Percentiles rank a stretch among this genome's conserved stretches.
These are phyloP conservation scores for Accipiter virgatus DNA, from an alignment of 2,113 vertebrate genomes.

Conservation along the genomic window DNA sequence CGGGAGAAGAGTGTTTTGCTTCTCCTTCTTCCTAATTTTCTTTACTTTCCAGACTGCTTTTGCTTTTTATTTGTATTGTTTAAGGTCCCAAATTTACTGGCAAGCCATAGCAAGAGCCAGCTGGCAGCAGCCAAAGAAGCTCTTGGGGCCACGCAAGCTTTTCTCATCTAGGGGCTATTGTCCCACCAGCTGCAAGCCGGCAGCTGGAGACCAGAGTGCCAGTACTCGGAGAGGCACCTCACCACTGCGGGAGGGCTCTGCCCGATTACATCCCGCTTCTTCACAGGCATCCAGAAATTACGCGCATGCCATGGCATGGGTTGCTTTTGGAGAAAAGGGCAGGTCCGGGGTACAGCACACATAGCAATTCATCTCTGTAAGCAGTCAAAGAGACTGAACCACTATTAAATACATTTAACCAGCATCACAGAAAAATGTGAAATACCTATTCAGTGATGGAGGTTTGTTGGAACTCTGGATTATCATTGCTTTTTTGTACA, in stretches of 20 bases:
- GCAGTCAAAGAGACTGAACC: neutral
- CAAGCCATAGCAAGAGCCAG: neutral
- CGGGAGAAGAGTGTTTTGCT: neutral
- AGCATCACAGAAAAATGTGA: neutral
- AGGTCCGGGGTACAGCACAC: neutral
- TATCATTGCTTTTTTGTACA: neutral
- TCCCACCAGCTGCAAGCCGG: neutral
- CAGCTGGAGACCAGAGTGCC: neutral
- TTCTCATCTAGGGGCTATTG: neutral
- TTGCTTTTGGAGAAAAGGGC: neutral
- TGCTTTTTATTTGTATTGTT: neutral
- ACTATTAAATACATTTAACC: neutral
- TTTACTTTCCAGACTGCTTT: conserved; percentile 1
- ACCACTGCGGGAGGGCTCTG: fast-evolving
- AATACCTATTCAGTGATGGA: neutral
- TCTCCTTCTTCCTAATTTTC: neutral
- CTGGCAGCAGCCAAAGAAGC: neutral
- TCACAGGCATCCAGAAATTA: neutral
- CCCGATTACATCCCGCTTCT: neutral
- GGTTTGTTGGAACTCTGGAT: neutral
- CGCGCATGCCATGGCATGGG: neutral
- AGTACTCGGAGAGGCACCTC: neutral
- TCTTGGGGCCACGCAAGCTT: neutral
- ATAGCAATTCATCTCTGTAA: neutral
- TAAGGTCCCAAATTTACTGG: neutral